phyloP scores from a whole-genome alignment of 2,113 vertebrate genomes.

The Salvelinus sp. region DNA sequence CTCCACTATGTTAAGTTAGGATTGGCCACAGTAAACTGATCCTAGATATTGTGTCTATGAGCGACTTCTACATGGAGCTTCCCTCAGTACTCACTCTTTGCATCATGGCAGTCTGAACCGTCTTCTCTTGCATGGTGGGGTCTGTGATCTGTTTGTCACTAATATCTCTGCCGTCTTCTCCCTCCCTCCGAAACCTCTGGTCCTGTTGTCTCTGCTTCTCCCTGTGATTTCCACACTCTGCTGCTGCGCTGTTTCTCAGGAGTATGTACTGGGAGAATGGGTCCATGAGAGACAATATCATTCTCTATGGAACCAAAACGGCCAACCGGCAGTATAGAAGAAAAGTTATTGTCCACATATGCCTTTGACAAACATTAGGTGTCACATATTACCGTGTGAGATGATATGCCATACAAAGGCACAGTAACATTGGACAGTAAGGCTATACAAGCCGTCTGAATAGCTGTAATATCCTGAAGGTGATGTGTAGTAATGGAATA shows the following conservation, averaged over 20 bases:
- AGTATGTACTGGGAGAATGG: slow-evolving; percentile 70
- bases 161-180: slow-evolving; percentile 64
- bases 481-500: neutral
- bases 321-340: neutral
- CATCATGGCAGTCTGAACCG: slow-evolving; percentile 39
- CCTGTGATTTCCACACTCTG: slow-evolving; percentile 68
- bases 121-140: slow-evolving; percentile 72
- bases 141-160: slow-evolving; percentile 70
- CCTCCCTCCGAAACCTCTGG: slow-evolving; percentile 48
- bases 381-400: neutral
- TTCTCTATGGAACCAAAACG: neutral
- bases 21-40: too few relatives aligned
- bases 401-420: neutral
- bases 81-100: slow-evolving; percentile 30
- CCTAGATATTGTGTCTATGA: too few relatives aligned
- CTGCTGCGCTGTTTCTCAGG: slow-evolving; percentile 73
- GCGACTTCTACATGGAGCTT: neutral
- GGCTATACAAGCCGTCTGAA: neutral
- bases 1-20: too few relatives aligned
- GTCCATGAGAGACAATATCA: neutral
- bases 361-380: neutral
- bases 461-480: neutral
- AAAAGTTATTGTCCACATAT: neutral
- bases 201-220: slow-evolving; percentile 62
- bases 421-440: neutral